phyloP scores from a whole-genome alignment of 2,797 vertebrate genomes.

The Macrochelys suwanniensis region DNA sequence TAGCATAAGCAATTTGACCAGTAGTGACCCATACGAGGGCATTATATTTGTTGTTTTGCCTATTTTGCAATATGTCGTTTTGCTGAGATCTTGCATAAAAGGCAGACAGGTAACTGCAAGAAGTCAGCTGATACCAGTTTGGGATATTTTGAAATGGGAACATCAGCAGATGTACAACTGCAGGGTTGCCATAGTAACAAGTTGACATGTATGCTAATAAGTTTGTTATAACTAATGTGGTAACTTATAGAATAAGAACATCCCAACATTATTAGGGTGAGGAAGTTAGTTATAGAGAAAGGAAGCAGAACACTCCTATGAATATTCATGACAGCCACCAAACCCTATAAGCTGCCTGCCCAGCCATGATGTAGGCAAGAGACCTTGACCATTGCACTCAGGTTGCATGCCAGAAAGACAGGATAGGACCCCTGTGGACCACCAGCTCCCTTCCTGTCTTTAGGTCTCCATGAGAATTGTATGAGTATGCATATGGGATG shows the following conservation, averaged over 20 bases:
- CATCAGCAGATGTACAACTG: neutral
- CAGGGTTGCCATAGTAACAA: neutral
- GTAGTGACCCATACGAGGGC: neutral
- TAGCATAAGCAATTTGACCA: neutral
- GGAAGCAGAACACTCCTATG: neutral
- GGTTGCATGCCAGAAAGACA: neutral
- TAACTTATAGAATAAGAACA: neutral
- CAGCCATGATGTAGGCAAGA: neutral
- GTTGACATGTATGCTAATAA: neutral
- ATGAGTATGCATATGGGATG: neutral
- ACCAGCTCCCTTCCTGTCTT: neutral
- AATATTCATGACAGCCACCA: neutral
- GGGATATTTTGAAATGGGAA: neutral
- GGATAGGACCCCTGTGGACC: neutral
- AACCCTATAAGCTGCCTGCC: neutral
- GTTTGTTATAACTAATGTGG: neutral
- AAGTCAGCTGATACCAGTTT: neutral
- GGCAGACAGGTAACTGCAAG: neutral
- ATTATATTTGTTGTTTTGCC: neutral
- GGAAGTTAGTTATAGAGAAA: neutral
- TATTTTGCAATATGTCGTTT: neutral
- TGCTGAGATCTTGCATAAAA: neutral
- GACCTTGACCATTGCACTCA: neutral
- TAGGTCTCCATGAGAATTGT: neutral
- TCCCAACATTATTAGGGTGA: neutral